Evolutionary conservation across 2,113 vertebrate genomes (phyloP).

Genomic region (Zingel zingel): DNA sequence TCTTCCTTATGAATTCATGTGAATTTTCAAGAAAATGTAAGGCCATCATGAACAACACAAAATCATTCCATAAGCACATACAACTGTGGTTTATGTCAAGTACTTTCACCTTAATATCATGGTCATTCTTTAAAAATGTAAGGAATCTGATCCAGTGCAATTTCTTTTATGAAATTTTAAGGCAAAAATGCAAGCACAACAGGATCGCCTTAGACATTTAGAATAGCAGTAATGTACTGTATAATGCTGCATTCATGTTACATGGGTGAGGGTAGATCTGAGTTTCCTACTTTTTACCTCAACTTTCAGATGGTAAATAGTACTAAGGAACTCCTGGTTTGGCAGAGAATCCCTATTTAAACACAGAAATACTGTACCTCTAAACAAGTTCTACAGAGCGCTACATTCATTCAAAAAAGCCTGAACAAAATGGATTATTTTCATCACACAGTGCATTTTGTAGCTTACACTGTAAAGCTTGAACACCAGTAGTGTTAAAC

Average conservation of each 20-base stretch:
- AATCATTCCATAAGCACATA: neutral
- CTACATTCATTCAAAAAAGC: slow-evolving; percentile 30
- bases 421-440: neutral
- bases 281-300: slow-evolving; percentile 36
- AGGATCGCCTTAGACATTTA: neutral
- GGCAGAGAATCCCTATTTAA: slow-evolving; percentile 34
- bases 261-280: neutral
- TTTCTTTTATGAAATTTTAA: neutral
- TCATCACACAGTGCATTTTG: neutral
- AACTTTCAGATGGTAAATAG: slow-evolving; percentile 49
- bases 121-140: neutral
- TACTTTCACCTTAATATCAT: neutral
- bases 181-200: neutral
- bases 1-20: neutral
- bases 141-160: neutral
- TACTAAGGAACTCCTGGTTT: slow-evolving; percentile 48
- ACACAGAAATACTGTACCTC: slow-evolving; percentile 44
- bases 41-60: rapidly evolving
- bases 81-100: too few relatives aligned
- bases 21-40: neutral
- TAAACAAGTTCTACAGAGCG: slow-evolving; percentile 27
- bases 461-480: neutral
- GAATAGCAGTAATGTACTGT: neutral
- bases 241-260: slow-evolving; percentile 49
- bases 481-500: neutral